phyloP scores from a whole-genome alignment of 2,888 invertebrate genomes.

The Rotaria socialis region DNA sequence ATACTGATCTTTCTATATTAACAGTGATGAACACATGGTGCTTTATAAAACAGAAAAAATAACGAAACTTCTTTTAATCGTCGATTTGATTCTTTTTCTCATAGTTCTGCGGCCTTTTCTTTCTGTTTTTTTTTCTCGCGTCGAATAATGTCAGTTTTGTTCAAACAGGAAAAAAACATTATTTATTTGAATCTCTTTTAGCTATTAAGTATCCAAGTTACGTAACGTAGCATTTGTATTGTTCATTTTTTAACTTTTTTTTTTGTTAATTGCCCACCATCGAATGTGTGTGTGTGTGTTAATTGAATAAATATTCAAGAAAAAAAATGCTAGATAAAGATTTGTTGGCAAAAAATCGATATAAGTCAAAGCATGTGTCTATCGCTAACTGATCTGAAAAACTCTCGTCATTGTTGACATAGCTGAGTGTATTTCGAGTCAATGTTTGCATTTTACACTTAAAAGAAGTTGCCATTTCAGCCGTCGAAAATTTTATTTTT shows the following conservation, averaged over 20 bases:
- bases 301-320: constrained; percentile 1
- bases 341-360: not conserved
- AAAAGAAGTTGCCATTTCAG: not conserved
- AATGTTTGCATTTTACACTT: not conserved
- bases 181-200: not conserved
- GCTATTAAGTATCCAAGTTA: not conserved
- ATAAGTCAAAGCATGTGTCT: not conserved
- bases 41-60: not conserved
- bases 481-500: not conserved
- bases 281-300: not conserved
- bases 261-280: not conserved
- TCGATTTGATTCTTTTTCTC: not conserved
- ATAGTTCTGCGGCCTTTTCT: not conserved
- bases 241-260: not conserved
- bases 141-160: not conserved
- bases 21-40: constrained; percentile 7
- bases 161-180: not conserved
- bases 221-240: not conserved
- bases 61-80: not conserved
- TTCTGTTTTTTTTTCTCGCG: not conserved
- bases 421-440: not conserved
- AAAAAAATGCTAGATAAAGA: not conserved
- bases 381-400: not conserved
- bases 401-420: not conserved
- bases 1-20: not conserved